A percentile compares a stretch with the other conserved stretches of the same genome.
Conservation (phyloP, 2,888 invertebrate genomes). For the Arctia plantaginis region DNA sequence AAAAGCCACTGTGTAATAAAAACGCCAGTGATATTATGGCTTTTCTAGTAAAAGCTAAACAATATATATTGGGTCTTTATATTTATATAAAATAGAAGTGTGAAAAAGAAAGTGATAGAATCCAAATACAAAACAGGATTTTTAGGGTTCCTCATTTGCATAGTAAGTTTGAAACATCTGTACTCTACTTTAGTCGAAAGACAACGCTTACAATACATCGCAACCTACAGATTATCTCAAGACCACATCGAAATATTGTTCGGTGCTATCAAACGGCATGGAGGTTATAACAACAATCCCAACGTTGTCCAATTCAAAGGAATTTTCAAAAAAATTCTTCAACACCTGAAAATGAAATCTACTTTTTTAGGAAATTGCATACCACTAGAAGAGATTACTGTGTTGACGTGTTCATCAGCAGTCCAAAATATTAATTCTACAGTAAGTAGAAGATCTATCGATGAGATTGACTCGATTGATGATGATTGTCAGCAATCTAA, state of each 20-base stretch:
- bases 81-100: slow-evolving; percentile 6
- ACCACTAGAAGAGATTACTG: slow-evolving; percentile 7
- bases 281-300: slow-evolving; percentile 18
- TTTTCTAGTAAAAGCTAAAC: not conserved
- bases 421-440: no score
- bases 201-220: slow-evolving; percentile 8
- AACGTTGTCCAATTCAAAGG: slow-evolving; percentile 15
- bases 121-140: slow-evolving; percentile 15
- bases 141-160: slow-evolving; percentile 16
- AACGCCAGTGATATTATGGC: not conserved
- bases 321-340: slow-evolving; percentile 6
- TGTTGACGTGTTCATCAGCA: slow-evolving; percentile 1
- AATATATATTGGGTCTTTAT: not conserved
- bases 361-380: slow-evolving; percentile 7
- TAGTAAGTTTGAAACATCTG: slow-evolving; percentile 10
- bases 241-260: slow-evolving; percentile 19
- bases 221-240: slow-evolving; percentile 11
- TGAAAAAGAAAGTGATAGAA: not conserved
- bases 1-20: not conserved
- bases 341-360: slow-evolving; percentile 9
- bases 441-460: no score
- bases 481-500: no score
- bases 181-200: slow-evolving; percentile 4
- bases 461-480: no score
- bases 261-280: slow-evolving; percentile 12